A percentile compares a stretch with the other conserved stretches of the same genome.
These are phyloP conservation scores for Thunnus thynnus DNA, from an alignment of 2,113 vertebrate species.

Conservation along the genomic window DNA sequence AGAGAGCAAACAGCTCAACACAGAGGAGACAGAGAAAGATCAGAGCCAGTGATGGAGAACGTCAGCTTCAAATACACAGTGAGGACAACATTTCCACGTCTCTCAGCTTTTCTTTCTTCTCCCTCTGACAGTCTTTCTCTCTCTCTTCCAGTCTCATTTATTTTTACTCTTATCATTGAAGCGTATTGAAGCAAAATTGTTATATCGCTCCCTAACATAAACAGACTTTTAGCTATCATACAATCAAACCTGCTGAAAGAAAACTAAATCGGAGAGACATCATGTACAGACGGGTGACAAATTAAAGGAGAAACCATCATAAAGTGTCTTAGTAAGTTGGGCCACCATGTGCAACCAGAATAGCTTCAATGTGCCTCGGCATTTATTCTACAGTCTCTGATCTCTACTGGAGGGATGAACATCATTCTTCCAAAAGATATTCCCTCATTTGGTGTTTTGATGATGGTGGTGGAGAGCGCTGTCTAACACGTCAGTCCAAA, in stretches of 20 bases:
- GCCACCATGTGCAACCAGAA: too few relatives aligned
- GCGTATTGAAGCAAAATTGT: constrained; percentile 10
- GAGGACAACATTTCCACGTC: constrained; percentile 11
- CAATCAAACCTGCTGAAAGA: constrained; percentile 39
- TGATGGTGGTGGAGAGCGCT: too few relatives aligned
- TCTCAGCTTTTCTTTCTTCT: constrained; percentile 8
- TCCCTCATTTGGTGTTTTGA: too few relatives aligned
- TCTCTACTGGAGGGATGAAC: too few relatives aligned
- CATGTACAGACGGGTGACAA: neutral
- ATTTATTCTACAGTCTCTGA: too few relatives aligned
- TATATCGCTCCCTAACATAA: constrained; percentile 1
- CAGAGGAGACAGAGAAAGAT: constrained; percentile 16
- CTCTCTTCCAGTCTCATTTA: constrained; percentile 4
- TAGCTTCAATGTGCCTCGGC: too few relatives aligned
- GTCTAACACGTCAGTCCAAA: too few relatives aligned
- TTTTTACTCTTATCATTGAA: constrained; percentile 14
- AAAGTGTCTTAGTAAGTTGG: too few relatives aligned
- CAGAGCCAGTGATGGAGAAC: constrained; percentile 36
- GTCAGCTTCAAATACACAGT: constrained; percentile 17
- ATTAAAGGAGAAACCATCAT: too few relatives aligned
- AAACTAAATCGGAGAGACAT: constrained; percentile 15
- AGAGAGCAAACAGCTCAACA: constrained; percentile 30
- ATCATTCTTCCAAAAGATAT: too few relatives aligned
- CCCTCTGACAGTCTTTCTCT: neutral
- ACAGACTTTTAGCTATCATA: constrained; percentile 29